Base-by-base conservation (phyloP, 1,140 invertebrate species). In the Cotesia chilonis region DNA sequence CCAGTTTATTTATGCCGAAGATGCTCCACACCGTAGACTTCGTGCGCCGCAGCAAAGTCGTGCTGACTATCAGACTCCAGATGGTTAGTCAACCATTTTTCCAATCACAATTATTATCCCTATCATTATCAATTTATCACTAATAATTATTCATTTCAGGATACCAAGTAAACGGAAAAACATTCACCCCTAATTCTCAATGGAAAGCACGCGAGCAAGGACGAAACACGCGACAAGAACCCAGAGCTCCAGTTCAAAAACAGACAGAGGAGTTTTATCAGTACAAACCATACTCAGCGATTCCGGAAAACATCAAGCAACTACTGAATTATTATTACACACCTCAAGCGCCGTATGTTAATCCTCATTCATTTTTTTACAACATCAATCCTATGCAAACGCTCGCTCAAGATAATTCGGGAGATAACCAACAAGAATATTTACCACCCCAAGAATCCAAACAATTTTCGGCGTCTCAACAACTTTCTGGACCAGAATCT, bases 301-400 rank as follows among this genome's bases (percentile, higher is more conserved):
- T 82, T 1, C 84, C 84, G 4, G 4, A 38, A 3, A 77, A 85
- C 41, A 82, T 83, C 6, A 85, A 81, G 51, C 79, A 85, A 51
- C 66, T 84, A 10, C 75, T 86, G 2, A 57, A 78, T 2, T 69
- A 83, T 2, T 77, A 75, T 68, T 87, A 83, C 55, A 78, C 81
- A 37, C 78, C 83, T 0, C 81, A 83, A 37, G 67, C 59, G 4
- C 76, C 82, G 9, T 85, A 86, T 61, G 78, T 81, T 4, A 84
- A 86, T 54, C 84, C 81, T 0, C 51, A 80, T 0, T 78, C 82
- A 0, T 82, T 82, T 69, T 69, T 84, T 2, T 85, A 87, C 28
- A 61, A 75, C n/a, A 72, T 71, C 0, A 68, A 61, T 51, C 37
- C 57, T 10, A 17, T 57, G 0, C 36, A 47, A 47, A 47, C 28